Evolutionary conservation across 2,113 vertebrate genomes (phyloP).

Genomic region (Callipepla californica): DNA sequence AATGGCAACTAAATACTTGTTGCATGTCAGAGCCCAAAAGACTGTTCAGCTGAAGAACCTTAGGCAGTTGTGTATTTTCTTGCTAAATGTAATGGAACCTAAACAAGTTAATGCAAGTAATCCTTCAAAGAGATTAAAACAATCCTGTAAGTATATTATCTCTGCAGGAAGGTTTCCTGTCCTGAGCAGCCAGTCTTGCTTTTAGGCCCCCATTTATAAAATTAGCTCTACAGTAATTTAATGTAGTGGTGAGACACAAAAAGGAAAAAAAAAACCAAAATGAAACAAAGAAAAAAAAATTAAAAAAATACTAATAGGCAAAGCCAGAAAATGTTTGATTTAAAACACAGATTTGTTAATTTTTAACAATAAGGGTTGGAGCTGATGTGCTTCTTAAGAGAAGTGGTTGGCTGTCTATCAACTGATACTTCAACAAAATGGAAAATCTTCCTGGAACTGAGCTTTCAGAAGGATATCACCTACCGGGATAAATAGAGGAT

Average conservation of each 20-base stretch:
- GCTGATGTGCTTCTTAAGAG: background rate
- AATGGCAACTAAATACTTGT: background rate
- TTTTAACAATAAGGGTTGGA: background rate
- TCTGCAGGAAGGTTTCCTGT: slow-evolving; percentile 38
- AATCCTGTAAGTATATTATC: slow-evolving; percentile 49
- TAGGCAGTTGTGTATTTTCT: background rate
- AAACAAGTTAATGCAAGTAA: slow-evolving; percentile 45
- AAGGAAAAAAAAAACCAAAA: background rate
- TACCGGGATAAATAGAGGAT: background rate
- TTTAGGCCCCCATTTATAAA: slow-evolving; percentile 39
- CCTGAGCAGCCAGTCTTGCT: slow-evolving; percentile 10
- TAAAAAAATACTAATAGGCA: background rate
- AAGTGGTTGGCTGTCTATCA: background rate
- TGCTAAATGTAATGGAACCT: slow-evolving; percentile 39
- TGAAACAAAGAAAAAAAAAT: background rate
- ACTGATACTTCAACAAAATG: background rate
- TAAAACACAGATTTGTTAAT: background rate
- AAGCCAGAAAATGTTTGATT: background rate
- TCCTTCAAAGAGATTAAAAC: slow-evolving; percentile 53
- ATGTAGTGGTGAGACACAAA: background rate
- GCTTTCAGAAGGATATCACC: background rate
- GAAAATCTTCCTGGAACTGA: background rate
- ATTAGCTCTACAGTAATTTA: slow-evolving; percentile 19
- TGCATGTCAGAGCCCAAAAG: background rate
- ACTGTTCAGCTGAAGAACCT: background rate